These are phyloP conservation scores for Bubo scandiacus DNA, from an alignment of 2,113 vertebrate species.

Conservation along the genomic window DNA sequence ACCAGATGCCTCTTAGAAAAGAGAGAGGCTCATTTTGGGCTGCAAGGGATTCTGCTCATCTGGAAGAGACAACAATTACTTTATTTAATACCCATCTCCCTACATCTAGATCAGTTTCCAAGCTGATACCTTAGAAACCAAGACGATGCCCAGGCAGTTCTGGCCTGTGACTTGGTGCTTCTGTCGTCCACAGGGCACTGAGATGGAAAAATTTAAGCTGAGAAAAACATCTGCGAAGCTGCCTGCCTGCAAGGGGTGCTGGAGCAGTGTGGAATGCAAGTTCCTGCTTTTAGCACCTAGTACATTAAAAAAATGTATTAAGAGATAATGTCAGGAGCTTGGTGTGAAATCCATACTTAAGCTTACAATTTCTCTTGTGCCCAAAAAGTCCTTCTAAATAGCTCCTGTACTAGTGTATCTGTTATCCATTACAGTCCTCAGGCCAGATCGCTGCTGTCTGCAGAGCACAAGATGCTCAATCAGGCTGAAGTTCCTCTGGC, in stretches of 20 bases:
- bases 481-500: not conserved
- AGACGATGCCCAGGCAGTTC: not conserved
- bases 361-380: not conserved
- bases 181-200: not conserved
- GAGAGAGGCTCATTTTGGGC: not conserved
- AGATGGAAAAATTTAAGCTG: not conserved
- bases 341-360: not conserved
- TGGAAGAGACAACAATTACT: not conserved
- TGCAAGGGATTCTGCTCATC: not conserved
- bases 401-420: not conserved
- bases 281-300: not conserved
- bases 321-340: not conserved
- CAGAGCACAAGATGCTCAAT: not conserved
- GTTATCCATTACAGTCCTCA: not conserved
- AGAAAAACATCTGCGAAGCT: not conserved
- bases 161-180: not conserved
- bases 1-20: not conserved
- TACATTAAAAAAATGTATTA: not conserved
- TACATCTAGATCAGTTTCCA: not conserved
- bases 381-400: not conserved
- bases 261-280: not conserved
- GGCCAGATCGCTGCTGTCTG: not conserved
- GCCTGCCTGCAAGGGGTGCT: not conserved
- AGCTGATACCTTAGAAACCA: not conserved
- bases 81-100: not conserved